These are phyloP conservation scores for Cremastobaeus sp. DNA, from an alignment of 2,888 invertebrate genomes.

Conservation along the genomic window DNA sequence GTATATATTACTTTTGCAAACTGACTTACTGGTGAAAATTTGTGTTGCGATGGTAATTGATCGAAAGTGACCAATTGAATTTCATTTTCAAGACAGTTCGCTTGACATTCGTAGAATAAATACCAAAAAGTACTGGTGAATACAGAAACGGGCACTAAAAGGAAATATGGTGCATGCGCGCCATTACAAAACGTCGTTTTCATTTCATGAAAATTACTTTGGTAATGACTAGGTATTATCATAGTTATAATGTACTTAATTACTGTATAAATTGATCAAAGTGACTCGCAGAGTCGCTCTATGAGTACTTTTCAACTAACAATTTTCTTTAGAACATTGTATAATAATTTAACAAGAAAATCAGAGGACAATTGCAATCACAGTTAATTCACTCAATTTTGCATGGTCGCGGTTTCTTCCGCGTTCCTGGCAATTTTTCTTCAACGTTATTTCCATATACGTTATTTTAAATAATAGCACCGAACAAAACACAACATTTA, in stretches of 20 bases:
- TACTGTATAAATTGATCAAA: conserved; percentile 37
- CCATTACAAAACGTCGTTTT: conserved; percentile 54
- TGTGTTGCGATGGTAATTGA: no score
- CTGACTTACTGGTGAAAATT: no score
- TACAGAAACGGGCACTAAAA: conserved; percentile 26
- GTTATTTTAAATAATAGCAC: no score
- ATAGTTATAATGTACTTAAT: conserved; percentile 66
- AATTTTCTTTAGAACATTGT: conserved; percentile 2
- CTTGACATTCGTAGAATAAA: conserved; percentile 30
- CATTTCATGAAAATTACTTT: conserved; percentile 72
- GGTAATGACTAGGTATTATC: conserved; percentile 78
- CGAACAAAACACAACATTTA: not conserved
- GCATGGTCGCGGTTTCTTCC: no score
- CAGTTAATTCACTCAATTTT: conserved; percentile 20
- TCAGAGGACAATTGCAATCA: conserved; percentile 26
- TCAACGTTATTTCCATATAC: no score
- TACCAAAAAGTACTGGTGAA: conserved; percentile 39
- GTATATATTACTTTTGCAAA: no score
- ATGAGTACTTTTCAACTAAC: conserved; percentile 57
- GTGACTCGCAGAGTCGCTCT: conserved; percentile 44
- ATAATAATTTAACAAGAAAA: conserved; percentile 22
- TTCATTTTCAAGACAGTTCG: conserved; percentile 5
- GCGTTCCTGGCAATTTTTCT: no score
- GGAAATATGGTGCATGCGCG: conserved; percentile 55
- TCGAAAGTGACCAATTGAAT: not conserved